Evolutionary conservation across 1,140 invertebrate species (phyloP).

Genomic region (Laupala kohalensis): DNA sequence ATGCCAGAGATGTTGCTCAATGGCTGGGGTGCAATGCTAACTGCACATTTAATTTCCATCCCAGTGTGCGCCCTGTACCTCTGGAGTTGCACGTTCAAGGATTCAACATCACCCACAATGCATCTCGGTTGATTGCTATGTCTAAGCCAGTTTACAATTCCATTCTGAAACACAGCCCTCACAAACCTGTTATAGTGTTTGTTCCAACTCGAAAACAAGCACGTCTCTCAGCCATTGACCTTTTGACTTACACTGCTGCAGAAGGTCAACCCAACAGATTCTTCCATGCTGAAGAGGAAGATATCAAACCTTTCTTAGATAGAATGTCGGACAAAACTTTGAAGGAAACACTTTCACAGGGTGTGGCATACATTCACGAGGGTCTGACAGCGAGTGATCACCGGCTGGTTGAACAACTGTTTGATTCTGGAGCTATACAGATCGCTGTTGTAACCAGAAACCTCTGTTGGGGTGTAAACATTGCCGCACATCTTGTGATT

Average conservation of each 20-base stretch:
- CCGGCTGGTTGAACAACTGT: slow-evolving; percentile 81
- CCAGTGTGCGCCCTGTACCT: slow-evolving; percentile 88
- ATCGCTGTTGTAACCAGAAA: slow-evolving; percentile 82
- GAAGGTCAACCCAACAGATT: slow-evolving; percentile 75
- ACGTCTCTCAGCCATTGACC: slow-evolving; percentile 84
- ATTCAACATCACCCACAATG: slow-evolving; percentile 95
- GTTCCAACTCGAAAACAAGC: slow-evolving; percentile 91
- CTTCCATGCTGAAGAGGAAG: slow-evolving; percentile 75
- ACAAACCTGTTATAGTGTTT: slow-evolving; percentile 90
- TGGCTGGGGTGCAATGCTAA: slow-evolving; percentile 92
- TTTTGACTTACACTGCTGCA: slow-evolving; percentile 83
- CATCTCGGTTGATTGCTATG: slow-evolving; percentile 90
- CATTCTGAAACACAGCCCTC: slow-evolving; percentile 72
- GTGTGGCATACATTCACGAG: slow-evolving; percentile 95
- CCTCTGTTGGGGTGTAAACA: slow-evolving; percentile 82
- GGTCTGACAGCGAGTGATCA: slow-evolving; percentile 74
- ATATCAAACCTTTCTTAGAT: slow-evolving; percentile 77
- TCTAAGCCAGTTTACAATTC: slow-evolving; percentile 93
- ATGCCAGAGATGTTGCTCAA: slow-evolving; percentile 88
- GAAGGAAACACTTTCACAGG: slow-evolving; percentile 76
- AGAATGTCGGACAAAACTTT: slow-evolving; percentile 78
- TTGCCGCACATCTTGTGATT: slow-evolving; percentile 82
- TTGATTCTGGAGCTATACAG: slow-evolving; percentile 87
- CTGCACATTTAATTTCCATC: slow-evolving; percentile 96
- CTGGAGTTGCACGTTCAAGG: slow-evolving; percentile 86